Conservation (phyloP, 2,113 vertebrate genomes). For the Leptosomus discolor region DNA sequence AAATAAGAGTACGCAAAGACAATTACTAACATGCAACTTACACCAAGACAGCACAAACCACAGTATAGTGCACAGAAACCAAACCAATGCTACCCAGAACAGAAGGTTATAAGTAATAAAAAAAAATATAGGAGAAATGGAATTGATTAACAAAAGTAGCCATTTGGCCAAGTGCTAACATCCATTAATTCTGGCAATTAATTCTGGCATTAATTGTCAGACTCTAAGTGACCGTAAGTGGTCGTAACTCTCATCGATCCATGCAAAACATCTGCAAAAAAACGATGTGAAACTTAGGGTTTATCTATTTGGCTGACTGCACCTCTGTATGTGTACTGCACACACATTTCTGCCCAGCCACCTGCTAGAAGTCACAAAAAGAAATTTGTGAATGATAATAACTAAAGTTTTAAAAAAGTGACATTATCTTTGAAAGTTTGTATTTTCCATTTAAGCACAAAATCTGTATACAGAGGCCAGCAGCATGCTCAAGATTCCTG, state of each 20-base stretch:
- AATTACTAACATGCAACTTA: not conserved
- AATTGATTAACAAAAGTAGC: not conserved
- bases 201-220: not conserved
- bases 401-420: not conserved
- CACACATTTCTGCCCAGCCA: not conserved
- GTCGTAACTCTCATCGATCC: not conserved
- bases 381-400: not conserved
- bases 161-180: not conserved
- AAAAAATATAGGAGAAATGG: not conserved
- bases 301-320: not conserved
- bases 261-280: not conserved
- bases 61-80: not conserved
- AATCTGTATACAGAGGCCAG: not conserved
- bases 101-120: not conserved
- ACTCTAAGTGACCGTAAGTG: not conserved
- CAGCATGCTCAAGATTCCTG: not conserved
- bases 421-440: not conserved
- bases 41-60: not conserved
- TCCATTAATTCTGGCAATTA: not conserved
- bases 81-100: not conserved
- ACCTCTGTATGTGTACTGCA: not conserved
- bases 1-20: not conserved
- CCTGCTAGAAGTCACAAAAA: not conserved
- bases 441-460: constrained; percentile 12
- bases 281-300: not conserved